A percentile compares a stretch with the other conserved stretches of the same genome.
These are phyloP conservation scores for Pipistrellus pygmaeus DNA, from an alignment of 2,797 vertebrate species.

Conservation along the genomic window DNA sequence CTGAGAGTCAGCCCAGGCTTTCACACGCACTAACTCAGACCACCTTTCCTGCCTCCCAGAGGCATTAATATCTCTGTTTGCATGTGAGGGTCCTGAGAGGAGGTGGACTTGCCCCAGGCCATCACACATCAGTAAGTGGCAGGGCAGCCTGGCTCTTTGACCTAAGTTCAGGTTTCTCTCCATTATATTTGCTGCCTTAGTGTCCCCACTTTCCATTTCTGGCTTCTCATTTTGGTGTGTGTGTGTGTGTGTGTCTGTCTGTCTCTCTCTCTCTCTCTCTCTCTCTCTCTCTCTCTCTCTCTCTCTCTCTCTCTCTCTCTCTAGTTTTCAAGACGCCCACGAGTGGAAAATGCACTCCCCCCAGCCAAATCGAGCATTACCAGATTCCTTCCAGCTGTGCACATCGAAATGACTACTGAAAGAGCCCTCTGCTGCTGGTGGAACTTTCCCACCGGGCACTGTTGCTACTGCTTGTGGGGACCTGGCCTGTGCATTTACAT, in stretches of 20 bases:
- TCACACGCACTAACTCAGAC: not conserved
- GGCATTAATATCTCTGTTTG: not conserved
- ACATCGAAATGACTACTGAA: conserved; percentile 66
- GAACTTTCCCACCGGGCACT: conserved; percentile 3
- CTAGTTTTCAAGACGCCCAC: conserved; percentile 63
- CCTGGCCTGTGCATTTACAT: conserved; percentile 54
- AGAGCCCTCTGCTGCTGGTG: conserved; percentile 37
- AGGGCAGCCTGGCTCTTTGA: not conserved
- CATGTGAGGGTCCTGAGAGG: not conserved
- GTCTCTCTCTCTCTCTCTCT: conserved; percentile 5
- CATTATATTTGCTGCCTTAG: not conserved
- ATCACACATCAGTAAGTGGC: not conserved
- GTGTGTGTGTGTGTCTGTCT: too few relatives aligned
- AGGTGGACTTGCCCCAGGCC: not conserved
- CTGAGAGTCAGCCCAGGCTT: not conserved
- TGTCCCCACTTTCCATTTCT: not conserved
- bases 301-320: conserved; percentile 14
- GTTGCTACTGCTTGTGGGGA: not conserved
- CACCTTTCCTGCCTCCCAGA: not conserved
- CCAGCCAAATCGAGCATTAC: not conserved
- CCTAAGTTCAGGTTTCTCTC: not conserved
- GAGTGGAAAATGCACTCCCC: conserved; percentile 54
- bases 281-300: not conserved
- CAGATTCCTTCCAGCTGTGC: conserved; percentile 51
- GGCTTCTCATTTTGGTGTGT: conserved; percentile 17